Evolutionary conservation across 2,113 vertebrate genomes (phyloP).

Genomic region (Spea multiplicata): DNA sequence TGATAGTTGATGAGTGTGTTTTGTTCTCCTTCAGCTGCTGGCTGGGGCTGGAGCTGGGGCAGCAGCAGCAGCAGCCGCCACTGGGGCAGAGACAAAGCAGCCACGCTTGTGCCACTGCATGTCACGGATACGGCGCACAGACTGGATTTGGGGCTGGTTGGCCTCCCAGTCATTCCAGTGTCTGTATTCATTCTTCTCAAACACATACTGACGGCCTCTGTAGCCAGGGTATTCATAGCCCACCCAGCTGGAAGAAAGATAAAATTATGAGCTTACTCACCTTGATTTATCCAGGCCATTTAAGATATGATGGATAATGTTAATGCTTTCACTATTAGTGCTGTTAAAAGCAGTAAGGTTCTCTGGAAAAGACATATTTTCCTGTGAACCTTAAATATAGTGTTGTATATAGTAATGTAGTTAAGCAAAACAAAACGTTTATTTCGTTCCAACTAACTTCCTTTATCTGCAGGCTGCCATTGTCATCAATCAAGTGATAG

Average conservation of each 20-base stretch:
- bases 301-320: background rate
- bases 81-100: slow-evolving; percentile 58
- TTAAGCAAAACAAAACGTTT: too few species aligned
- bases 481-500: too few species aligned
- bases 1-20: background rate
- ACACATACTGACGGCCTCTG: slow-evolving; percentile 84
- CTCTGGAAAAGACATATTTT: too few species aligned
- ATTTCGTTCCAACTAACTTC: too few species aligned
- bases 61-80: slow-evolving; percentile 50
- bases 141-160: slow-evolving; percentile 82
- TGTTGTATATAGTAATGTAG: too few species aligned
- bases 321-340: too few species aligned
- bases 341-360: too few species aligned
- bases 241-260: slow-evolving; percentile 77
- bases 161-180: slow-evolving; percentile 94
- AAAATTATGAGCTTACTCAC: background rate
- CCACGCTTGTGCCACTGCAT: slow-evolving; percentile 90
- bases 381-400: too few species aligned
- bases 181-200: slow-evolving; percentile 84
- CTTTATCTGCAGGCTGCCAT: too few species aligned
- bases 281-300: background rate
- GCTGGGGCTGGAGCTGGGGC: slow-evolving; percentile 49
- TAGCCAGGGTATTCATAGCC: slow-evolving; percentile 90
- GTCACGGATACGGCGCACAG: slow-evolving; percentile 82
- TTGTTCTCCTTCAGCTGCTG: slow-evolving; percentile 71